Evolutionary conservation across 2,888 invertebrate species (phyloP), one percentile per base, ranked within the genome.

Genomic region (Sarcophaga rosellei): DNA sequence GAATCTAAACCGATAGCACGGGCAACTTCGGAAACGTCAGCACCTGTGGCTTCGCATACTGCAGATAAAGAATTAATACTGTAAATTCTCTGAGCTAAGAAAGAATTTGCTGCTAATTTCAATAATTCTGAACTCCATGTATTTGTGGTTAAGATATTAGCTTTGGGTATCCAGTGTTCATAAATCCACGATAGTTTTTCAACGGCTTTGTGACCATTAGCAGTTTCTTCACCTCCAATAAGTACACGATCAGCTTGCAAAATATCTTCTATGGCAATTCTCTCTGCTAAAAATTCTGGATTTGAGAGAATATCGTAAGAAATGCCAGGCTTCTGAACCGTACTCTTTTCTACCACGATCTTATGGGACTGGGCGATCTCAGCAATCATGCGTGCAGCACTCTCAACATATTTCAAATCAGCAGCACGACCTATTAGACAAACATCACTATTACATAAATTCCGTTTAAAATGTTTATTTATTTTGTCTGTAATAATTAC

Each of bases 51-150:
- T 94, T 99, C 99, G 93, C 99, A 99, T 0, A 99, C 97, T 0
- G 99, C 99, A 0, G 99, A 99, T 88, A 99, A 94, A 0, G 99
- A 98, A 92, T 99, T 99, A 82, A 99, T 99, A 92, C 99, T 99
- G 0, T 99, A 99, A 90, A 99, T 99, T 88, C 99, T 95, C 93
- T 99, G 99, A 3, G 99, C 99, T 62, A 99, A 94, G 94, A 99
- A 99, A 17, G 99, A 99, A 94, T 99, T 99, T 0, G 99, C 99
- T 3, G 99, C 99, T 92, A 99, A 93, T 94, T 99, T 99, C 0
- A 99, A 99, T 61, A 99, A 94, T 92, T 99, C 99, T 0, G 99
- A 99, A 78, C 99, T 99, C 99, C 99, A 99, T 0, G 99, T 99
- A 91, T 99, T 99, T 12, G 98, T 99, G 0, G 98, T 99, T 63